phyloP scores from a whole-genome alignment of 2,888 invertebrate species.

The Antitype chi region DNA sequence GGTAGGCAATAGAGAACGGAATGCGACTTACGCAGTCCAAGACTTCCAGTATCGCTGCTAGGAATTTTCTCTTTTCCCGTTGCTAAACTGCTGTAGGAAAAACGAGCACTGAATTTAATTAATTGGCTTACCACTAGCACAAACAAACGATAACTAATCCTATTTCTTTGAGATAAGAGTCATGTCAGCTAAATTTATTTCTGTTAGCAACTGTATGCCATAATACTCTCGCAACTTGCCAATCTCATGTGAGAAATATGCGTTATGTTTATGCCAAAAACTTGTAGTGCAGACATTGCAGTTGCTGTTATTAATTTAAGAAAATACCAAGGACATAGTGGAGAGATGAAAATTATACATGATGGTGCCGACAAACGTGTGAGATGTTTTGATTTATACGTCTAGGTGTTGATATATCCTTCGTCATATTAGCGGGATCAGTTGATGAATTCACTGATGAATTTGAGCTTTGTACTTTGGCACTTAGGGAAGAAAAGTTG shows the following conservation, averaged over 20 bases:
- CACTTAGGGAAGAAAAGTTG: not conserved
- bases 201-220: conserved; percentile 34
- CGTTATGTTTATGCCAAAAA: conserved; percentile 58
- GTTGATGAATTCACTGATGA: not conserved
- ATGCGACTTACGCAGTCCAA: conserved; percentile 72
- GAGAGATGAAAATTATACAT: conserved; percentile 8
- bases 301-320: conserved; percentile 49
- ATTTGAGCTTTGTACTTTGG: not conserved
- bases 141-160: conserved; percentile 21
- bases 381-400: conserved; percentile 35
- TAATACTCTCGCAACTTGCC: conserved; percentile 55
- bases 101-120: conserved; percentile 83
- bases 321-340: conserved; percentile 43
- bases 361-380: conserved; percentile 17
- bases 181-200: conserved; percentile 4
- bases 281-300: conserved; percentile 44
- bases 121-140: conserved; percentile 74
- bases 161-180: conserved; percentile 19
- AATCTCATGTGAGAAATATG: conserved; percentile 59
- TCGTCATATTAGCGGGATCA: conserved; percentile 11
- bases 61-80: conserved; percentile 81
- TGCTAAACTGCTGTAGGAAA: conserved; percentile 77
- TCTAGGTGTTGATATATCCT: not conserved
- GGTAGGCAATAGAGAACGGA: conserved; percentile 71
- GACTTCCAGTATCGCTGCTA: conserved; percentile 28